A percentile compares a stretch with the other conserved stretches of the same genome.
Conservation (phyloP, 2,888 invertebrate species). For the Neoaliturus tenellus region DNA sequence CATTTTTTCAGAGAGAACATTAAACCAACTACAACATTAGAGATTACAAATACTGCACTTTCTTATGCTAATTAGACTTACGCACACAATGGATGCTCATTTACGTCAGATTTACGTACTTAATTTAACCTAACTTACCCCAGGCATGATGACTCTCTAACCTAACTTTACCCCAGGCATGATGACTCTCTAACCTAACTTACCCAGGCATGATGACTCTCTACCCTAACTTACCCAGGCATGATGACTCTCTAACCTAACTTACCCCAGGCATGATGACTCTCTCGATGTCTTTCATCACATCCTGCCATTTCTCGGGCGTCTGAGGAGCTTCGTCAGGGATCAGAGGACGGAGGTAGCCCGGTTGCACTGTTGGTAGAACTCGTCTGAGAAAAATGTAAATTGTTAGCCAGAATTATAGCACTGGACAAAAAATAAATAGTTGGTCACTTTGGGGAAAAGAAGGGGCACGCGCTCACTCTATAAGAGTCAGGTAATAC, state of each 20-base stretch:
- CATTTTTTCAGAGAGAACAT: too few relatives aligned
- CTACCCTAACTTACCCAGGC: slow-evolving; percentile 59
- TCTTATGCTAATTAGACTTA: too few relatives aligned
- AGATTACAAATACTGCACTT: too few relatives aligned
- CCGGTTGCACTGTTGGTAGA: slow-evolving; percentile 77
- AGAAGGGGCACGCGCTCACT: too few relatives aligned
- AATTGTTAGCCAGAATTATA: too few relatives aligned
- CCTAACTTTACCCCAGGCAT: slow-evolving; percentile 77
- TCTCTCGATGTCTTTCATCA: slow-evolving; percentile 77
- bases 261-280: slow-evolving; percentile 79
- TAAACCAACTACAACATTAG: too few relatives aligned
- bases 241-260: too few relatives aligned
- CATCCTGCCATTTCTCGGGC: slow-evolving; percentile 76
- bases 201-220: slow-evolving; percentile 79
- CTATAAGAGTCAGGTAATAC: too few relatives aligned
- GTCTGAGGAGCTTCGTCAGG: slow-evolving; percentile 76
- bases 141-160: slow-evolving; percentile 80
- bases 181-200: slow-evolving; percentile 75
- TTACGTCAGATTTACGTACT: too few relatives aligned
- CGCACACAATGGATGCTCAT: too few relatives aligned
- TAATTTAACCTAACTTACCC: slow-evolving; percentile 73
- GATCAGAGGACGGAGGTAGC: slow-evolving; percentile 76
- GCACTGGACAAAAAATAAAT: too few relatives aligned
- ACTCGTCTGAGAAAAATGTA: slow-evolving; percentile 72
- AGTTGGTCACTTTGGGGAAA: too few relatives aligned